Percentiles rank a stretch among this genome's conserved stretches.
Evolutionary conservation across 1,140 invertebrate species (phyloP).

Genomic region (Liolophura sinensis): DNA sequence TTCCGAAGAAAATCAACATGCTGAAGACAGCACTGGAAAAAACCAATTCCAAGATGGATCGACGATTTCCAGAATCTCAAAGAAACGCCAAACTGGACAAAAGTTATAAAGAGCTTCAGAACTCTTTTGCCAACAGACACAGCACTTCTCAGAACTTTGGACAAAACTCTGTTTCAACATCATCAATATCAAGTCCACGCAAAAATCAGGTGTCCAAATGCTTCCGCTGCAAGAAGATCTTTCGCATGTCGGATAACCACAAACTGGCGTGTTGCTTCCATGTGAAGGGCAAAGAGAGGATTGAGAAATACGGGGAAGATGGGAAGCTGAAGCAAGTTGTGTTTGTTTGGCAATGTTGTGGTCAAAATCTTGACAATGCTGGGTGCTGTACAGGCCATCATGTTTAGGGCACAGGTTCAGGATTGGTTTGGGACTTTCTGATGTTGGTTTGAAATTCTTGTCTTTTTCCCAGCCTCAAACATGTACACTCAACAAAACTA

Average conservation of each 20-base stretch:
- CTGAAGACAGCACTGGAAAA: conserved; percentile 5
- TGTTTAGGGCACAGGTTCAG: conserved; percentile 18
- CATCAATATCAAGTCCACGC: conserved; percentile 17
- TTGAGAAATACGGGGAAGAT: conserved; percentile 42
- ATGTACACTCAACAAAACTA: no score
- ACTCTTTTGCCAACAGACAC: not conserved
- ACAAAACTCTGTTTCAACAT: conserved; percentile 25
- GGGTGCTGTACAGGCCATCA: conserved; percentile 50
- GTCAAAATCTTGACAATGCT: conserved; percentile 34
- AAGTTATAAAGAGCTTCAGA: not conserved
- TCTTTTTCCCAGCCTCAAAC: no score
- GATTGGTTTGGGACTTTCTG: no score
- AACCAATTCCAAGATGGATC: conserved; percentile 1
- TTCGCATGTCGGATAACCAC: conserved; percentile 48
- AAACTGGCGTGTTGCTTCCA: conserved; percentile 51
- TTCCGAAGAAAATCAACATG: conserved; percentile 13
- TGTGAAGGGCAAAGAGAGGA: conserved; percentile 38
- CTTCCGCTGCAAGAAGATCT: conserved; percentile 48
- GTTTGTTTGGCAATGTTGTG: conserved; percentile 50
- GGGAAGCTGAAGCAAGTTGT: conserved; percentile 38
- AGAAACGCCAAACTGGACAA: conserved; percentile 1
- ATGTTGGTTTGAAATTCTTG: no score
- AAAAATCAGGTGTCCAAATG: conserved; percentile 66
- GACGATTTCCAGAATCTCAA: conserved; percentile 17
- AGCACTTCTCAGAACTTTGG: conserved; percentile 14